Evolutionary conservation across 2,888 invertebrate genomes (phyloP), one percentile per base, ranked within the genome.

Genomic region (Parnassius mnemosyne): DNA sequence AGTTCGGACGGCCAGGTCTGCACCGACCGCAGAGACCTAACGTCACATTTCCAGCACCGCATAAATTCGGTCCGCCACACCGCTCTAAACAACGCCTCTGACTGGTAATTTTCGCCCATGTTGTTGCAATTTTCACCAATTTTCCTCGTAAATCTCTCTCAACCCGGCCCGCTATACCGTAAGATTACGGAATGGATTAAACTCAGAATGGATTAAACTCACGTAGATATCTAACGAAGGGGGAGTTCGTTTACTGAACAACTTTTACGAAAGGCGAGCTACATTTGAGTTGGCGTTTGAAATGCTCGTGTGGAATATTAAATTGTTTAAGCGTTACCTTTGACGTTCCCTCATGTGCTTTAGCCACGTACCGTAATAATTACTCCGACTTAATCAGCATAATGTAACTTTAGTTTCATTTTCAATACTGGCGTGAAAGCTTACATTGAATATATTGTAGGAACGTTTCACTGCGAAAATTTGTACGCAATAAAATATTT

Each of bases 191-290:
- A 88, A 81, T 85, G 85, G 83, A 88, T 89, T 90, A 89, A 89
- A 84, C 90, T 34, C 76, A 68, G 74, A 88, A 81, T 85, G 85
- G 83, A 88, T 89, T 90, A 89, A 89, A 84, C 90, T 89, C 90
- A 90, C 90, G 90, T 90, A 90, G 88, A 87, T 89, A 88, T 85
- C 89, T 89, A 91, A 91, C 88, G 90, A 90, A 89, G 85, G 85
- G 79, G 84, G 74, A 71, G 83, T 85, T 87, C 87, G 87, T 85
- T 89, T 87, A 84, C 81, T 80, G 81, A 83, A 81, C 83, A 88
- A 89, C 88, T 90, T 89, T 88, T 85, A 81, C 84, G 81, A 85
- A 87, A 87, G 86, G 84, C 80, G 83, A 82, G 82, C 82, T 80
- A 84, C 85, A 87, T 88, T 88, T 82, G 86, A 87, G 88, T 87